A percentile compares a stretch with the other conserved stretches of the same genome.
Conservation (phyloP, 2,888 invertebrate genomes). For the Lepidochrysops patricia region DNA sequence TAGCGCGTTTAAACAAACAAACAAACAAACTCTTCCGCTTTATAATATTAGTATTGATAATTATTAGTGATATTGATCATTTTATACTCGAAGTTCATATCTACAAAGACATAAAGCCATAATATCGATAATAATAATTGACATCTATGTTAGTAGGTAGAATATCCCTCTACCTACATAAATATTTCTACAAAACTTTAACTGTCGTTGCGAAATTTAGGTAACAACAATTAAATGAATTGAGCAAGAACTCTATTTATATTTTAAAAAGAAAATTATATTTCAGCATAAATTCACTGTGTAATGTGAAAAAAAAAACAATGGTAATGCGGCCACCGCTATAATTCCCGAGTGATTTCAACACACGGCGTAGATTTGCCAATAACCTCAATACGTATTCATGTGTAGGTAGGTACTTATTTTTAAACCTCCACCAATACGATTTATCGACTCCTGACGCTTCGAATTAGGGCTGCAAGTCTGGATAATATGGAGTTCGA, state of each 20-base stretch:
- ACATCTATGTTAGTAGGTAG: too few species aligned
- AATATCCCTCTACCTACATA: too few species aligned
- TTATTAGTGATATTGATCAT: too few species aligned
- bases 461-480: constrained; percentile 14
- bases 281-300: not conserved
- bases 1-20: too few species aligned
- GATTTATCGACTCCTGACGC: constrained; percentile 21
- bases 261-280: not conserved
- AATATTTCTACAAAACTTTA: not conserved
- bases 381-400: constrained; percentile 24
- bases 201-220: not conserved
- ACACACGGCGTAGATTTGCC: constrained; percentile 22
- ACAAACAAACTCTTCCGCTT: too few species aligned
- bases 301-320: constrained; percentile 13
- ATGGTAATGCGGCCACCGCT: constrained; percentile 14
- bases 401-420: constrained; percentile 19
- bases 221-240: not conserved
- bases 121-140: too few species aligned
- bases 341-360: constrained; percentile 17
- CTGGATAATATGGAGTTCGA: not conserved
- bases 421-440: constrained; percentile 23
- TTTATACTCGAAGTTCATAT: too few species aligned
- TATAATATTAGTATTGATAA: too few species aligned
- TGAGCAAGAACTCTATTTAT: not conserved
- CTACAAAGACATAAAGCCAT: too few species aligned